These are phyloP conservation scores for Sebastes fasciatus DNA, from an alignment of 2,113 vertebrate genomes.

Conservation along the genomic window DNA sequence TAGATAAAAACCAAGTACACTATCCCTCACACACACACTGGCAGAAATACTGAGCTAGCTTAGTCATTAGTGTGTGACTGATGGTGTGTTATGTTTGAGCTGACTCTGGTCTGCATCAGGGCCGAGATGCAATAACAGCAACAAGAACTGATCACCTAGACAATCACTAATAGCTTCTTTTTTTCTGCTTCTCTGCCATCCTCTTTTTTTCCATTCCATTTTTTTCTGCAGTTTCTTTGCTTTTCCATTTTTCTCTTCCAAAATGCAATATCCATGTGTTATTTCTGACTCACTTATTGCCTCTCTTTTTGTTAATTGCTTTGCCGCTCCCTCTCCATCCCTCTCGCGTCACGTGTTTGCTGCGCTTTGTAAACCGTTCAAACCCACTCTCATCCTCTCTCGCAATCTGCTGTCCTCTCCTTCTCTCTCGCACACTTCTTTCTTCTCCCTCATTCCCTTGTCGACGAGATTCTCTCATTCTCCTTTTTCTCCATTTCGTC, in stretches of 20 bases:
- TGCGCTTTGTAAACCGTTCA: conserved; percentile 26
- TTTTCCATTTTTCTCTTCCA: not conserved
- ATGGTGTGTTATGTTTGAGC: conserved; percentile 57
- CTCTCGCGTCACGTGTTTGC: not conserved
- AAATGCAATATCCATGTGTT: conserved; percentile 38
- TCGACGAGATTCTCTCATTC: not conserved
- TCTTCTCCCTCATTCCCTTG: not conserved
- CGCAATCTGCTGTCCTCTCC: conserved; percentile 13
- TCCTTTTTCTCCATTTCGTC: not conserved
- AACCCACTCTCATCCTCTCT: conserved; percentile 11
- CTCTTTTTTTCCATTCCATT: conserved; percentile 17
- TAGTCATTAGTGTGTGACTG: conserved; percentile 61
- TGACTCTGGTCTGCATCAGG: conserved; percentile 56
- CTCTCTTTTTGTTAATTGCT: conserved; percentile 48
- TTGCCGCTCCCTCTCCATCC: conserved; percentile 22
- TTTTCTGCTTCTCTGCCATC: conserved; percentile 18
- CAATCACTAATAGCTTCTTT: conserved; percentile 21
- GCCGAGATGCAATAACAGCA: conserved; percentile 46
- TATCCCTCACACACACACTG: not conserved
- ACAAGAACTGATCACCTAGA: conserved; percentile 43
- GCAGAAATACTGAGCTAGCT: conserved; percentile 29
- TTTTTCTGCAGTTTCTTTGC: not conserved
- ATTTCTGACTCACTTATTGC: conserved; percentile 34
- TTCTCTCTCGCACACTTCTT: not conserved
- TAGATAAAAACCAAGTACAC: conserved; percentile 15